Evolutionary conservation across 2,797 vertebrate genomes (phyloP), one percentile per base, ranked within the genome.

Genomic region (Tapera naevia): DNA sequence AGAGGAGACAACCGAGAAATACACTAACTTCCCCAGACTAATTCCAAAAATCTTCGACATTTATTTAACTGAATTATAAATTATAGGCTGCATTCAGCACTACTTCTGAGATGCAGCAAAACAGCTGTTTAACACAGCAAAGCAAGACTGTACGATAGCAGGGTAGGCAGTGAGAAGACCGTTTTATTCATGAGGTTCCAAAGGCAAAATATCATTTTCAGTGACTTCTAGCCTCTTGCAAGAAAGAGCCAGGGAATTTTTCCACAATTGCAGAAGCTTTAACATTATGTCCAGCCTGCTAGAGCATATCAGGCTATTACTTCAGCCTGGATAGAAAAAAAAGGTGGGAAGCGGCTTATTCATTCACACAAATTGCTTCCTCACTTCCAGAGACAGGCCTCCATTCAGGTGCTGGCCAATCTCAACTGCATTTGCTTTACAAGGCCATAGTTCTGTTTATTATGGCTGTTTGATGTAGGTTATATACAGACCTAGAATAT

Each of bases 291-390:
- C 51, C 80, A 90, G 73, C 73, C 80, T 94, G 62, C 88, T 88
- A 93, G 62, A 90, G n/a, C 27, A 4, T 91, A 91, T 92, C 93
- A 91, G 39, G 64, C 71, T 84, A 64, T 73, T 95, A 56, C 85
- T 91, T 91, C 46, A 93, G 70, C 37, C 48, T 76, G 74, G 33
- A 32, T 33, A 92, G 70, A 58, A 88, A 89, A 89, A 89, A 79
- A 43, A 88, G 56, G 83, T 94, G 88, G 86, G 83, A 94, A 94
- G 56, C 84, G 82, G 75, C 56, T 88, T 48, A 91, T 37, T 88
- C 80, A 88, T 91, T 93, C 83, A 85, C 65, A 50, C 58, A 95
- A 67, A 95, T 90, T 84, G 86, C 83, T 94, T 86, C 92, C 82
- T 83, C 86, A n/a, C 86, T 91, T 71, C 53, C 80, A 94, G 83